Base-by-base conservation (phyloP, 2,888 invertebrate genomes). In the Syritta pipiens region DNA sequence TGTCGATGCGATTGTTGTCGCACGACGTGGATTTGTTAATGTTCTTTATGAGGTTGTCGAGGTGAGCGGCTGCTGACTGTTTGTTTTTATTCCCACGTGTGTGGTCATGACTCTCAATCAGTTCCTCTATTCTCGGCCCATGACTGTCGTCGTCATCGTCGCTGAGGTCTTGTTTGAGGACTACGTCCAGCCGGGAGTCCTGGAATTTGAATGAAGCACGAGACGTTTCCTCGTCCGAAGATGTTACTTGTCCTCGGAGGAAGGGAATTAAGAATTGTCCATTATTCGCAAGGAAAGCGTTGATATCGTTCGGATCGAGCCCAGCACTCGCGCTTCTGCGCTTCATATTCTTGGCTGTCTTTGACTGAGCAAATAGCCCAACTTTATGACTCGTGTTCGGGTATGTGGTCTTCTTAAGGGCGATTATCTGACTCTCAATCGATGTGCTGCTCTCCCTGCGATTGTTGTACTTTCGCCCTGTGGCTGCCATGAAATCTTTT, bases 341-440 rank as follows among this genome's bases (percentile, higher is more conserved):
- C 65, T 86, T 86, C 81, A 85, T 83, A 37, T 84, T 84, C n/a
- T 85, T 85, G 0, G 53, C 81, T 3, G 67, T 69, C 7, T 71
- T 81, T 46, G 86, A 87, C 32, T 88, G 87, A 1, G 88, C 83
- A 63, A 88, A 86, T 4, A 88, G 82, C 4, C 87, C 88, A 24
- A 88, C 83, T 82, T 86, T 88, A 72, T 87, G 88, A 74, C 86
- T 87, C 57, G 84, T 82, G 82, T 87, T 87, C 19, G 88, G 88
- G 82, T 86, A 88, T 1, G 86, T 87, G 1, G 87, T 88, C 81
- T 88, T 89, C 59, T 89, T 86, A n/a, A 89, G 82, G 2, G 89
- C 88, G 53, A 89, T 87, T 42, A 93, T 90, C 87, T 95, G 95
- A 83, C 95, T 95, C 85, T 96, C 96, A 28, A 95, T 92, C 9